Percentiles rank a stretch among this genome's conserved stretches.
phyloP scores from a whole-genome alignment of 2,113 vertebrate genomes.

The Engystomops pustulosus region DNA sequence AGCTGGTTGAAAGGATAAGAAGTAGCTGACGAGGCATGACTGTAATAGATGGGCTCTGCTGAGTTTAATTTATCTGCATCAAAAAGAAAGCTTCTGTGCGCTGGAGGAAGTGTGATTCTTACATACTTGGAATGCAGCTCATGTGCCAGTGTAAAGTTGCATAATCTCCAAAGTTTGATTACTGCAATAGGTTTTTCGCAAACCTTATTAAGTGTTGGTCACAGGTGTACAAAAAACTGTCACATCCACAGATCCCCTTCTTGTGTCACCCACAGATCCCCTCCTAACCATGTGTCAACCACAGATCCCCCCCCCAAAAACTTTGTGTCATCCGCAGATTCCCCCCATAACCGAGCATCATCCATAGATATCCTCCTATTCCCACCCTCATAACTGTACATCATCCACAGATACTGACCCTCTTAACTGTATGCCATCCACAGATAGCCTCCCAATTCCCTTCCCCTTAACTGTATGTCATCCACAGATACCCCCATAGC shows the following conservation, averaged over 20 bases:
- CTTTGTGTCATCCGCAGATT: neutral
- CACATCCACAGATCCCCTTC: neutral
- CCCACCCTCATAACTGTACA: neutral
- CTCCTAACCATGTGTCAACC: neutral
- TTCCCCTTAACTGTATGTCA: neutral
- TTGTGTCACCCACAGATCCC: neutral
- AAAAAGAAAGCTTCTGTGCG: neutral
- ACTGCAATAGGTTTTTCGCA: neutral
- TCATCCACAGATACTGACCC: neutral
- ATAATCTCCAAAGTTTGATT: neutral
- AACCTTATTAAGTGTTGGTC: neutral
- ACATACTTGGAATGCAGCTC: rapidly evolving
- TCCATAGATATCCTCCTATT: neutral
- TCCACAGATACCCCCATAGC: neutral
- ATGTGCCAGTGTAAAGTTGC: neutral
- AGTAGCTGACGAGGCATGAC: neutral
- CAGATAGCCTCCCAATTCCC: too few relatives aligned
- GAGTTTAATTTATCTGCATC: neutral
- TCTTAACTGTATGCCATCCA: neutral
- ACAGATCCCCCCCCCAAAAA: neutral
- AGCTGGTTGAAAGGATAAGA: neutral
- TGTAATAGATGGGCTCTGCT: neutral
- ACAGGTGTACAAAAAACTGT: neutral
- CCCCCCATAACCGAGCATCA: neutral
- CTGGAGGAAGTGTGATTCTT: too few relatives aligned